A percentile compares a stretch with the other conserved stretches of the same genome.
Conservation (phyloP, 2,888 invertebrate species). For the Leptothorax acervorum region DNA sequence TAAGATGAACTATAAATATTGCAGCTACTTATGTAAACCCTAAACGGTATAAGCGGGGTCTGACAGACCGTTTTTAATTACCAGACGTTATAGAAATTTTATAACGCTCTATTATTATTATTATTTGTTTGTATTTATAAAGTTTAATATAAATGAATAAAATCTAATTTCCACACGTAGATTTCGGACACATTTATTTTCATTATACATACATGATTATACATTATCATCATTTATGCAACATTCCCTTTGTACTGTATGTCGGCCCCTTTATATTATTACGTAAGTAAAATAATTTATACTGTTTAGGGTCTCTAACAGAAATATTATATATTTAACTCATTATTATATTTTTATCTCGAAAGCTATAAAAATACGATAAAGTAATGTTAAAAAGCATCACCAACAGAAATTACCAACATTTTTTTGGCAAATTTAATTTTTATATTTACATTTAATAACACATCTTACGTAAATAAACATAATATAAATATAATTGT, state of each 20-base stretch:
- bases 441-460: conserved; percentile 12
- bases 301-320: conserved; percentile 43
- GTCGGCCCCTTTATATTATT: conserved; percentile 35
- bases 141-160: conserved; percentile 55
- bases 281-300: conserved; percentile 48
- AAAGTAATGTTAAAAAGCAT: background rate
- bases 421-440: background rate
- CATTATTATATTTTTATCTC: conserved; percentile 2
- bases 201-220: background rate
- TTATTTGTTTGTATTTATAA: conserved; percentile 56
- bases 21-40: conserved; percentile 55
- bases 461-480: background rate
- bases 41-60: conserved; percentile 55
- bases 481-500: conserved; percentile 10
- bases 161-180: conserved; percentile 49
- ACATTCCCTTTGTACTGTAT: conserved; percentile 2
- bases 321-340: conserved; percentile 36
- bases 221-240: conserved; percentile 18
- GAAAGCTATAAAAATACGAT: background rate
- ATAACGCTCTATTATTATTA: conserved; percentile 44
- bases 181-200: conserved; percentile 33
- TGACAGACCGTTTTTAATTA: conserved; percentile 51
- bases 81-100: conserved; percentile 42
- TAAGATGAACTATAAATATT: conserved; percentile 38
- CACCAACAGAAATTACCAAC: background rate